These are phyloP conservation scores for Thereva nobilitata DNA, from an alignment of 2,888 invertebrate species.

Conservation along the genomic window DNA sequence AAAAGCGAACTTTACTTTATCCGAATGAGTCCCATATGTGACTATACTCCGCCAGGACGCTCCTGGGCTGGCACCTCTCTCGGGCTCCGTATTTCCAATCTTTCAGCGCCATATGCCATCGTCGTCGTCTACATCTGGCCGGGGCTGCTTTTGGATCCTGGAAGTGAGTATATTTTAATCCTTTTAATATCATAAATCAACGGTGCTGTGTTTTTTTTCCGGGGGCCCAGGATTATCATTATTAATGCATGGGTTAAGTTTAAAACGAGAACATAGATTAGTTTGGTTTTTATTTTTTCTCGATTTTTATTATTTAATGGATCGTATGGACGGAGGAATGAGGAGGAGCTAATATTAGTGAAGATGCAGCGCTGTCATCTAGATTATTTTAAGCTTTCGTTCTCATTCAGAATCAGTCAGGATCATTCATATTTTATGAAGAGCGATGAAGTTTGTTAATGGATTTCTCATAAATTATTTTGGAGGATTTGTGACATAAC, in stretches of 20 bases:
- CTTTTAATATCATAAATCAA: constrained; percentile 38
- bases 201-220: constrained; percentile 29
- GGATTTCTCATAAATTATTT: no score
- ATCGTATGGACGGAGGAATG: no score
- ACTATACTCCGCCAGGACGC: background rate
- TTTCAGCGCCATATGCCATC: constrained; percentile 31
- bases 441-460: no score
- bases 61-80: background rate
- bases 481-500: no score
- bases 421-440: no score
- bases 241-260: constrained; percentile 35
- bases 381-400: no score
- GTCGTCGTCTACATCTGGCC: constrained; percentile 16
- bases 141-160: background rate
- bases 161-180: constrained; percentile 34
- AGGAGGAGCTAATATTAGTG: no score
- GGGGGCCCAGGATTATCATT: constrained; percentile 33
- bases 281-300: constrained; percentile 9
- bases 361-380: no score
- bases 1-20: constrained; percentile 15
- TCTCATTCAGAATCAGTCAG: no score
- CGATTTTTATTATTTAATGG: no score
- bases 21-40: constrained; percentile 16
- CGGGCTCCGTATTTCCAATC: constrained; percentile 27
- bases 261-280: constrained; percentile 25